A percentile compares a stretch with the other conserved stretches of the same genome.
Evolutionary conservation across 2,888 invertebrate genomes (phyloP).

Genomic region (Dorcus parallelipipedus): DNA sequence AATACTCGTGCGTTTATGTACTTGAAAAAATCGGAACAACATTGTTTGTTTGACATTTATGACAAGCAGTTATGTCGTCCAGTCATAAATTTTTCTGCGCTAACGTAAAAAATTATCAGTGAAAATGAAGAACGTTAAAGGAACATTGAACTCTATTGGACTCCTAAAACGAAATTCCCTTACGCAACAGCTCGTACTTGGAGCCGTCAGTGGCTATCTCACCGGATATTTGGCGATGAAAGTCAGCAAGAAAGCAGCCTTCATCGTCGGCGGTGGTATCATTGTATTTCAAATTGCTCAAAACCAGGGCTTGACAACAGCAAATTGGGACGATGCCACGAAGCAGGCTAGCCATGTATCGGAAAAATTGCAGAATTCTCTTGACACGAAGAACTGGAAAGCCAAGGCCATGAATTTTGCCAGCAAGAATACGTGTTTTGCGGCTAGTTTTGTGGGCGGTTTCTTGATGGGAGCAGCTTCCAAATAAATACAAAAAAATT

Average conservation of each 20-base stretch:
- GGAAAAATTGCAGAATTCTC: slow-evolving; percentile 69
- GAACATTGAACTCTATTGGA: slow-evolving; percentile 5
- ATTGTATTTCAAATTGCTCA: slow-evolving; percentile 80
- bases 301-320: slow-evolving; percentile 79
- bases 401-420: slow-evolving; percentile 7
- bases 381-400: slow-evolving; percentile 54
- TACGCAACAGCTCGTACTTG: slow-evolving; percentile 9
- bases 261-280: slow-evolving; percentile 79
- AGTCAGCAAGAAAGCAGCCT: slow-evolving; percentile 81
- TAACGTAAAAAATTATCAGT: slow-evolving; percentile 7
- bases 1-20: no score
- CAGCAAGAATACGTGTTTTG: slow-evolving; percentile 10
- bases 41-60: no score
- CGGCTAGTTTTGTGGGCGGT: slow-evolving; percentile 16
- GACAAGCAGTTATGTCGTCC: no score
- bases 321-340: slow-evolving; percentile 81
- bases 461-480: slow-evolving; percentile 12
- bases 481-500: neutral
- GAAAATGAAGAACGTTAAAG: slow-evolving; percentile 15
- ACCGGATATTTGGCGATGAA: slow-evolving; percentile 78
- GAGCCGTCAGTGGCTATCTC: slow-evolving; percentile 31
- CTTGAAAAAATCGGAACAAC: no score
- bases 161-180: slow-evolving; percentile 5
- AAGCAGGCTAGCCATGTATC: slow-evolving; percentile 71
- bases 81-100: no score